Evolutionary conservation across 2,888 invertebrate genomes (phyloP).

Genomic region (Druceiella hillmani): DNA sequence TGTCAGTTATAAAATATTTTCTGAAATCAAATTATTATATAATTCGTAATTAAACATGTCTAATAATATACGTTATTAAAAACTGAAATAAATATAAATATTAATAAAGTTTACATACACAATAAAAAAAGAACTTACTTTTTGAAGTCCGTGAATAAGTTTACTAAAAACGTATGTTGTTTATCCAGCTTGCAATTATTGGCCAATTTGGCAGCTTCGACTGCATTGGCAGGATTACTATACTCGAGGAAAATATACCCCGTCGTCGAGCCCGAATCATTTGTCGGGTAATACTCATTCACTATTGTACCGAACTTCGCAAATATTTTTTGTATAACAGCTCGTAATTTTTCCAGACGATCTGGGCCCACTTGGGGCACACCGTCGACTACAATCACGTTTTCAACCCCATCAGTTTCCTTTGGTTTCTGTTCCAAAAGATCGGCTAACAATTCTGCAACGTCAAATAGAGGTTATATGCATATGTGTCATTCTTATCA

Average conservation of each 20-base stretch:
- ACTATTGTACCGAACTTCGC: slow-evolving; percentile 83
- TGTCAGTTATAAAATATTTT: no score
- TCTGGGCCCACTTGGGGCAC: slow-evolving; percentile 92
- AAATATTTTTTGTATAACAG: slow-evolving; percentile 87
- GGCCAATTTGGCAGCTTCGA: slow-evolving; percentile 81
- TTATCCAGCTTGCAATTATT: slow-evolving; percentile 96
- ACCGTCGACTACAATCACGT: slow-evolving; percentile 93
- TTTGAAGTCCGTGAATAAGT: slow-evolving; percentile 91
- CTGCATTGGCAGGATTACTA: slow-evolving; percentile 73
- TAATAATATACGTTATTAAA: no score
- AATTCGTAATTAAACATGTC: no score
- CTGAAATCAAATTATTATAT: no score
- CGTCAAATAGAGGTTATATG: slow-evolving; percentile 54
- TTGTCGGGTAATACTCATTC: slow-evolving; percentile 83
- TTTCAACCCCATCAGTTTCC: slow-evolving; percentile 94
- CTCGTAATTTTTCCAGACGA: slow-evolving; percentile 86
- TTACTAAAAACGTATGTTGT: slow-evolving; percentile 89
- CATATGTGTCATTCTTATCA: no score
- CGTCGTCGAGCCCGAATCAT: slow-evolving; percentile 78
- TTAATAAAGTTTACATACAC: no score
- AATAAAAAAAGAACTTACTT: slow-evolving; percentile 66
- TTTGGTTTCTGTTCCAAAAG: slow-evolving; percentile 83
- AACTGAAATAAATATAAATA: no score
- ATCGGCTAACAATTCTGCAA: slow-evolving; percentile 88
- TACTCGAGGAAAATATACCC: slow-evolving; percentile 95